phyloP scores from a whole-genome alignment of 2,888 invertebrate species.

The Blastobasis adustella region DNA sequence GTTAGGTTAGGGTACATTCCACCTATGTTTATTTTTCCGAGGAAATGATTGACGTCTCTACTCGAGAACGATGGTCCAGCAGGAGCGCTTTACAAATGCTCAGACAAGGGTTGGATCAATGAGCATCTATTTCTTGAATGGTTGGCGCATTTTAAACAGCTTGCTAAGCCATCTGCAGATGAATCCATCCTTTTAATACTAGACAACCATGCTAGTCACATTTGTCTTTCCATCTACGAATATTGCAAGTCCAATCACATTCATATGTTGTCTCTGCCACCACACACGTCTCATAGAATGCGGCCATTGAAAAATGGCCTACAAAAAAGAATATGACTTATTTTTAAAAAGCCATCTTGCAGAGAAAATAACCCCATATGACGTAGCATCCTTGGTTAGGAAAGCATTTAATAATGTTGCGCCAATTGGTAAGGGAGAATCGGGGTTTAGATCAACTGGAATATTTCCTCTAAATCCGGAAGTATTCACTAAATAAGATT shows the following conservation, averaged over 20 bases:
- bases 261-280: slow-evolving; percentile 11
- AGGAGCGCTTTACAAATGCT: slow-evolving; percentile 25
- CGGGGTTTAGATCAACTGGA: slow-evolving; percentile 12
- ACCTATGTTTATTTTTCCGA: slow-evolving; percentile 18
- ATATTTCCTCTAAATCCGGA: slow-evolving; percentile 19
- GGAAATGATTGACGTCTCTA: slow-evolving; percentile 33
- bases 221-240: slow-evolving; percentile 15
- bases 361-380: slow-evolving; percentile 14
- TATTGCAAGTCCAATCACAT: slow-evolving; percentile 6
- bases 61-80: slow-evolving; percentile 37
- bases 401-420: slow-evolving; percentile 10
- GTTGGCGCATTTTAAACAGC: slow-evolving; percentile 8
- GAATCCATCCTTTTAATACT: slow-evolving; percentile 16
- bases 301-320: slow-evolving; percentile 20
- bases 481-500: slow-evolving; percentile 6
- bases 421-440: slow-evolving; percentile 8
- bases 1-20: slow-evolving; percentile 2
- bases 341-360: slow-evolving; percentile 3
- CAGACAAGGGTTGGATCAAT: slow-evolving; percentile 21
- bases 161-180: slow-evolving; percentile 13
- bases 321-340: slow-evolving; percentile 22
- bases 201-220: slow-evolving; percentile 19
- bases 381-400: slow-evolving; percentile 7
- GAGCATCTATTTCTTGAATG: slow-evolving; percentile 13
- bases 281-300: slow-evolving; percentile 11